phyloP scores from a whole-genome alignment of 2,113 vertebrate species.

The Bambusicola thoracicus region DNA sequence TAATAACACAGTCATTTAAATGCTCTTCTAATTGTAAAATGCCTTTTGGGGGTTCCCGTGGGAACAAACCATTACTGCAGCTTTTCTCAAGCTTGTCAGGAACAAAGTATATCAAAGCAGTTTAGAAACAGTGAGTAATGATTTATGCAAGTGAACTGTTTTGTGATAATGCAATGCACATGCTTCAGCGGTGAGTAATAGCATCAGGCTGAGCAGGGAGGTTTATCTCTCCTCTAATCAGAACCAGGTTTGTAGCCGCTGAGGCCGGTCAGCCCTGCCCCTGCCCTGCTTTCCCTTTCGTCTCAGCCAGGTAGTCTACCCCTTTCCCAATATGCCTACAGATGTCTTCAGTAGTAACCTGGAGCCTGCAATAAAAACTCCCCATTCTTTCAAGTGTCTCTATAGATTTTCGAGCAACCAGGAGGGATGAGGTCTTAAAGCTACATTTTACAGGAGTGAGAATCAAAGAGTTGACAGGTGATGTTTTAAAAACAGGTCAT shows the following conservation, averaged over 20 bases:
- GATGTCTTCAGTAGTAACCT: fast-evolving
- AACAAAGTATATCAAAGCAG: background rate
- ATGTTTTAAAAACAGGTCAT: background rate
- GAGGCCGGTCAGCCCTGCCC: background rate
- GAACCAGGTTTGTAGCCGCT: fast-evolving
- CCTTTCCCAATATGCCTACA: fast-evolving
- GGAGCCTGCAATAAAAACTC: fast-evolving
- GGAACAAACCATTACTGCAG: background rate
- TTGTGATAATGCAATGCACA: background rate
- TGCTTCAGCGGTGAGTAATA: background rate
- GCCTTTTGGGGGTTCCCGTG: background rate
- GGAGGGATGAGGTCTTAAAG: fast-evolving
- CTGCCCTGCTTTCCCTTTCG: background rate
- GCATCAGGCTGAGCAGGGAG: background rate
- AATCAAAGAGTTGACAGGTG: background rate
- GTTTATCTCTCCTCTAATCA: background rate
- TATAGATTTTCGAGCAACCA: background rate
- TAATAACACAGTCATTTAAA: background rate
- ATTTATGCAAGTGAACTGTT: background rate
- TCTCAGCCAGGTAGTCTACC: background rate
- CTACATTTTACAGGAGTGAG: background rate
- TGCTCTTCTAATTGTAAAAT: fast-evolving
- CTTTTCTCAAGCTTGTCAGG: background rate
- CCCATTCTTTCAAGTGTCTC: fast-evolving
- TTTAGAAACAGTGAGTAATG: background rate